These are phyloP conservation scores for Ecdyonurus torrentis DNA, from an alignment of 2,888 invertebrate species.

Conservation along the genomic window DNA sequence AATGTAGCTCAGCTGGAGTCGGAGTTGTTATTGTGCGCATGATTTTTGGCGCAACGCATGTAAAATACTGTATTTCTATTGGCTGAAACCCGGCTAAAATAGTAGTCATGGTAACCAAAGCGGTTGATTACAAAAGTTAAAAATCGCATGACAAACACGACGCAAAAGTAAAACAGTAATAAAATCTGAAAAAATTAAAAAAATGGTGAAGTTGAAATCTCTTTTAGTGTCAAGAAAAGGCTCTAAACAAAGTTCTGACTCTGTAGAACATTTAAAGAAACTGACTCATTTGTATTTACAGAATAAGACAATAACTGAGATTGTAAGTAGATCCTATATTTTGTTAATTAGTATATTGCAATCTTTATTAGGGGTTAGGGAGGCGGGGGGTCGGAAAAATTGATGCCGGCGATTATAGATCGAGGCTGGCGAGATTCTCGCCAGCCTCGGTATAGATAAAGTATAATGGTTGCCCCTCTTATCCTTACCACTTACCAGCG, in stretches of 20 bases:
- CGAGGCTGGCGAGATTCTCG: no score
- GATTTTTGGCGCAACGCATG: not conserved
- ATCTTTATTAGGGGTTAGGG: no score
- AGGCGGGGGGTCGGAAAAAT: no score
- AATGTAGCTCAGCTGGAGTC: not conserved
- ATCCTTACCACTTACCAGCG: no score
- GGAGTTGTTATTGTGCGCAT: not conserved
- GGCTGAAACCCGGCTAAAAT: not conserved
- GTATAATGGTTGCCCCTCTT: no score
- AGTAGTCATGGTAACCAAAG: not conserved
- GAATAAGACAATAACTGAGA: slow-evolving; percentile 35
- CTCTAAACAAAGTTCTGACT: not conserved
- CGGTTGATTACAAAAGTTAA: not conserved
- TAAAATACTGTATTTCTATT: not conserved
- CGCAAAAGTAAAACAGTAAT: no score
- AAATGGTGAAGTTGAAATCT: not conserved
- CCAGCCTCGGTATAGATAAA: no score
- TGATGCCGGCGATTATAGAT: no score
- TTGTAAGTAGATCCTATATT: no score
- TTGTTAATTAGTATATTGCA: no score
- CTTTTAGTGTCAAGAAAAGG: not conserved
- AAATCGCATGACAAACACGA: no score
- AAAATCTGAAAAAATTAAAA: not conserved
- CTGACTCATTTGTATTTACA: slow-evolving; percentile 37
- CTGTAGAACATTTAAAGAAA: slow-evolving; percentile 20